phyloP scores from a whole-genome alignment of 1,140 invertebrate species.

The Zeugodacus cucurbitae region DNA sequence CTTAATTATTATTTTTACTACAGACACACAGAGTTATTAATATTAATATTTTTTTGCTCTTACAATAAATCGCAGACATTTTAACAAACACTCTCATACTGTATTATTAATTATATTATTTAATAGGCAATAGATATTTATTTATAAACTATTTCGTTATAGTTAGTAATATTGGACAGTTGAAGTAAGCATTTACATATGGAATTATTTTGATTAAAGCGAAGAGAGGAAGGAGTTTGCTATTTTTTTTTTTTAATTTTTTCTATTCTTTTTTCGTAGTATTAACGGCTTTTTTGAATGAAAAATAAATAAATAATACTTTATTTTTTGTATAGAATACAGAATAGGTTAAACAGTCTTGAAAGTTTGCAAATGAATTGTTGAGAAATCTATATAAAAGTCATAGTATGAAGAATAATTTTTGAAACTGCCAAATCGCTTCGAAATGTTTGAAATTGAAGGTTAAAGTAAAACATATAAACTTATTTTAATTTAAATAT shows the following conservation, averaged over 20 bases:
- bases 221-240: not conserved
- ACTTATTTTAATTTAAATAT: too few species aligned
- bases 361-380: too few species aligned
- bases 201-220: not conserved
- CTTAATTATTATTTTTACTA: not conserved
- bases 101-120: not conserved
- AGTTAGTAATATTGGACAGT: not conserved
- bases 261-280: not conserved
- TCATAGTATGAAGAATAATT: too few species aligned
- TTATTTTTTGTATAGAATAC: too few species aligned
- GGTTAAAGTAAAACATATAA: too few species aligned
- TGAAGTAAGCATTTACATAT: not conserved
- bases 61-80: too few species aligned
- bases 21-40: not conserved
- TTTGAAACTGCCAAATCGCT: too few species aligned
- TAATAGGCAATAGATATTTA: not conserved
- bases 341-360: too few species aligned
- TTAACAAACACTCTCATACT: not conserved
- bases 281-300: not conserved
- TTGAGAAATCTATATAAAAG: too few species aligned
- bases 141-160: not conserved
- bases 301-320: not conserved
- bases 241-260: not conserved
- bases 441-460: too few species aligned
- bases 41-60: not conserved